Base-by-base conservation (phyloP, 2,797 vertebrate species). In the Danio choprae region DNA sequence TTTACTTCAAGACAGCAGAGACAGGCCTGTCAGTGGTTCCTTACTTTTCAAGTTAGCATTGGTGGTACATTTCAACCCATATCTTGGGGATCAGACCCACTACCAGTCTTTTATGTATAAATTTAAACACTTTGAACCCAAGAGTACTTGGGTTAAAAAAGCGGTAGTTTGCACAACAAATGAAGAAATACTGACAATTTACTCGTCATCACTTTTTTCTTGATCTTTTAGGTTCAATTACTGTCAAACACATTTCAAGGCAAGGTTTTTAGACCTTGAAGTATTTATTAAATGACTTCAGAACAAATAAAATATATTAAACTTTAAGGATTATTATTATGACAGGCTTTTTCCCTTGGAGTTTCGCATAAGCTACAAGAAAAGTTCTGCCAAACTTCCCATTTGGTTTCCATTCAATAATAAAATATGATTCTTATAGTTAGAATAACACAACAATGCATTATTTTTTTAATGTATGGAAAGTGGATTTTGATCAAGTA, bases 1-100 rank as follows among this genome's bases (percentile, higher is more conserved):
- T 63, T 82, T 73, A 79, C 44, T 80, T 77, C n/a, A 7, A 74
- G 18, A 11, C 69, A 71, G 41, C 46, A 50, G 4, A 68, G 36
- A 16, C 20, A 36, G 51, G 6, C 16, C 4, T 77, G 68, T 44
- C 12, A 62, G 38, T 13, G 12, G 18, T 13, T 77, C 41, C 22
- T 58, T 77, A n/a, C 20, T 58, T 15, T 58, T 48, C 18, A 44
- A 16, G 12, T 9, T 15, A 56, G 40, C 38, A 51, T 16, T 40
- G 62, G 48, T 64, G 41, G 29, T n/a, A 50, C 22, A 40, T 50
- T 62, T 74, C 22, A 51, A 18, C 40, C 38, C 29, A 50, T 41
- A 50, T 50, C 13, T 69, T 11, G 40, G 50, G 70, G 36, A 55
- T 70, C n/a, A 41, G 38, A 41, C 53, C 53, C n/a, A 18, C 67